Base-by-base conservation (phyloP, 1,140 invertebrate genomes). In the Drosophila sp. region DNA sequence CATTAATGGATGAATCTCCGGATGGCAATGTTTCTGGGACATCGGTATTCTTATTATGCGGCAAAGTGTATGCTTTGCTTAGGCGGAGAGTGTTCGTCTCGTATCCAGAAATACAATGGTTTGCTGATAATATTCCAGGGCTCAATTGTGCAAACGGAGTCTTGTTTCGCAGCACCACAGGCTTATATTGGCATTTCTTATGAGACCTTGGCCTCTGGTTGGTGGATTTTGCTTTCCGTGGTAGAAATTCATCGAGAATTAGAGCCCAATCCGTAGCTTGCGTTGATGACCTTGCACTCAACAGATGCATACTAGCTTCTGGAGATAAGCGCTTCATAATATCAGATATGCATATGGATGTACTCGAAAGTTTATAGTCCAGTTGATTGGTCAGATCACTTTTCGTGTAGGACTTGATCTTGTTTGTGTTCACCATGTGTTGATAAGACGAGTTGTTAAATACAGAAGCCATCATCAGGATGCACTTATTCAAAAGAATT, bases 251-350 rank as follows among this genome's bases (percentile, higher is more conserved):
- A 3, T 61, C 27, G 0, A 41, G 8, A 11, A 43, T 7, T 11
- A 14, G 25, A 5, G 25, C 25, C 32, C 29, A 36, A 7, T 36
- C 36, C 8, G 21, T 8, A 2, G 6, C 7, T 25, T 27, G 11
- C 36, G 13, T 8, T 21, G 9, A 32, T 36, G 41, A 13, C 16
- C 14, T 18, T 5, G 8, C 32, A 25, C 32, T 2, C 16, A 34
- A 34, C 43, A 59, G 14, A 11, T 46, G 43, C 3, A 6, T n/a
- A 34, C 57, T 9, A 46, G 48, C 2, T 48, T 13, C 29, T 2
- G 57, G 57, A 0, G 57, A 9, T 18, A 61, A 38, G 5, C 45
- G n/a, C 2, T 29, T 13, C 16, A 61, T 29, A 18, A 46, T 27
- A 11, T 48, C 32, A 7, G 58, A 25, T 16, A n/a, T 9, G 27